Base-by-base conservation (phyloP, 2,888 invertebrate genomes). In the Ctenicera cuprea region DNA sequence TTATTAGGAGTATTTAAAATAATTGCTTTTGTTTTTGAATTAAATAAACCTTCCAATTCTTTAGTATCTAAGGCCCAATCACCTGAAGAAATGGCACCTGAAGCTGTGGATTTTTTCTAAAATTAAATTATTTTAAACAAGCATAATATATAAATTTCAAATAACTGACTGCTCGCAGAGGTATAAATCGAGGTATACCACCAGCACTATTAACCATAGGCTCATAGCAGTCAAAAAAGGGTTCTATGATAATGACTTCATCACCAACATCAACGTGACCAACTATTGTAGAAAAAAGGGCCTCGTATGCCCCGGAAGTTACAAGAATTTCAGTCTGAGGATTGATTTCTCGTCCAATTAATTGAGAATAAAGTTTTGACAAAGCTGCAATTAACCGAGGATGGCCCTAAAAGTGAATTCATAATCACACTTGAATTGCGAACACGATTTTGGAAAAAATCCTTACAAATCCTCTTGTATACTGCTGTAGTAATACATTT, bases 1-100 rank as follows among this genome's bases (percentile, higher is more conserved):
- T 99, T 99, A 87, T 99, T 96, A 0, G 99, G 99, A 0, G 98
- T 98, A 87, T 99, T 99, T n/a, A 99, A 81, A 67, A 99, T 94
- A 1, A 99, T 93, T 86, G 95, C 93, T 89, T 99, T 99, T 0
- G 99, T 99, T 85, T 94, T 95, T 1, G 88, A 84, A 80, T 91
- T 97, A 86, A 99, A 98, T 8, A 96, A 88, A 0, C 90, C 89
- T 69, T 91, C 91, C 33, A 99, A 87, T 84, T 98, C 97, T 5
- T 90, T 87, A 69, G 92, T 91, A 85, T 99, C 97, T 12, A 99
- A 88, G 1, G 92, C 91, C 96, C 97, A 99, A 86, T 98, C 97
- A 0, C 92, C 93, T 61, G 97, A 97, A 8, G 90, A 90, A 2
- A 90, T 38, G 5, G n/a, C 26, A 54, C 30, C 26, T 4, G n/a